Evolutionary conservation across 2,888 invertebrate genomes (phyloP).

Genomic region (Cataglyphis rosenhaueri): DNA sequence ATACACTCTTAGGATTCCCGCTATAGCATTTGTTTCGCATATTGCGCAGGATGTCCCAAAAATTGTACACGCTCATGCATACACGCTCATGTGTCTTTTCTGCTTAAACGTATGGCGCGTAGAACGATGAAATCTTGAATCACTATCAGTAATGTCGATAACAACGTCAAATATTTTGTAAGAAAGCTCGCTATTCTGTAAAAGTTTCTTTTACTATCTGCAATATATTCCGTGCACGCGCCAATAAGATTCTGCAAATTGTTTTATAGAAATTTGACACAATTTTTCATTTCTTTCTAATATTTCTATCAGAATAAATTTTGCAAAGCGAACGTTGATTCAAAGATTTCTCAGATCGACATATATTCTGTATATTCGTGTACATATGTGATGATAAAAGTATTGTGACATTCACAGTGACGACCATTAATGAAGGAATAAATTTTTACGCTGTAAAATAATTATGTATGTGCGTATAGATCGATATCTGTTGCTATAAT

Average conservation of each 20-base stretch:
- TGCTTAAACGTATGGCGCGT: conserved; percentile 22
- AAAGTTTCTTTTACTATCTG: not conserved
- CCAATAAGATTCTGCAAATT: not conserved
- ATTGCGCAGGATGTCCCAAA: conserved; percentile 30
- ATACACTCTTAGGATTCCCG: conserved; percentile 63
- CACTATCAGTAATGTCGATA: conserved; percentile 3
- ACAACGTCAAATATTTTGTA: not conserved
- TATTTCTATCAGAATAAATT: conserved; percentile 5
- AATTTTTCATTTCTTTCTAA: not conserved
- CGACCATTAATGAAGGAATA: conserved; percentile 36
- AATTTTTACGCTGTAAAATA: conserved; percentile 13
- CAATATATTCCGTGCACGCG: not conserved
- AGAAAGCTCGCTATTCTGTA: conserved; percentile 8
- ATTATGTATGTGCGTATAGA: conserved; percentile 45
- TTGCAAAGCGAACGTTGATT: conserved; percentile 5
- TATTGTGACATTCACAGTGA: conserved; percentile 23
- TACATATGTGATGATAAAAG: conserved; percentile 14
- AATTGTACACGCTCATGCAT: conserved; percentile 37
- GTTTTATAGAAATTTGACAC: conserved; percentile 4
- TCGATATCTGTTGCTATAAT: conserved; percentile 30
- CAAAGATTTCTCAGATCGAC: conserved; percentile 36
- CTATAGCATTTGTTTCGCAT: conserved; percentile 28
- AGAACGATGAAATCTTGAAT: conserved; percentile 14
- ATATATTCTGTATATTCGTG: conserved; percentile 8
- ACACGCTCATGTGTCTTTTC: conserved; percentile 7